phyloP scores from a whole-genome alignment of 2,113 vertebrate species.

The Oreochromis tanganicae region DNA sequence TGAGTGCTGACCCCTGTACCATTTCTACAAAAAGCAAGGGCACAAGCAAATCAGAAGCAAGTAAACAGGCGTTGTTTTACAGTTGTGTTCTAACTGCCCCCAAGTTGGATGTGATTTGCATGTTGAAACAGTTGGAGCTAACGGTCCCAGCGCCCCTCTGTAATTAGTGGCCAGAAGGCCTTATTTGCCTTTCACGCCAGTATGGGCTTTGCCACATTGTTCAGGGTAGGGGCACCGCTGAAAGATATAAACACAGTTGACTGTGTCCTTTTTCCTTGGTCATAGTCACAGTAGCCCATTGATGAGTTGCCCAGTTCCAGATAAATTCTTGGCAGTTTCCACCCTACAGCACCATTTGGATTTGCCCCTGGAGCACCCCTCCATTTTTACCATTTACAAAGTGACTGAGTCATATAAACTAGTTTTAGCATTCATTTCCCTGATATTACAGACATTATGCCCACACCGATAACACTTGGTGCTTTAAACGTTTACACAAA shows the following conservation, averaged over 20 bases:
- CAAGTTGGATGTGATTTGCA: constrained; percentile 26
- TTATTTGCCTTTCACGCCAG: constrained; percentile 17
- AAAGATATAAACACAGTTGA: constrained; percentile 14
- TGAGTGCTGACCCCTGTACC: background rate
- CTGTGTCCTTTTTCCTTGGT: background rate
- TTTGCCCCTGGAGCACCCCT: background rate
- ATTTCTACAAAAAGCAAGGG: background rate
- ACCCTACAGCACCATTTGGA: background rate
- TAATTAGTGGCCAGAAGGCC: constrained; percentile 25
- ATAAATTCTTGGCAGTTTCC: background rate
- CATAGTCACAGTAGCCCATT: background rate
- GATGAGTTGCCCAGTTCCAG: background rate
- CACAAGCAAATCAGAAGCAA: background rate
- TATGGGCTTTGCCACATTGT: background rate
- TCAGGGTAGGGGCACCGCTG: background rate
- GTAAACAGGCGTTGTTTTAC: background rate
- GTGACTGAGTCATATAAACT: background rate
- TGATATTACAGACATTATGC: background rate
- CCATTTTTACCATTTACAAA: background rate
- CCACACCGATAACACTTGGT: background rate
- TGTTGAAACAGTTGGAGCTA: constrained; percentile 11
- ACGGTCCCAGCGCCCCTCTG: constrained; percentile 6
- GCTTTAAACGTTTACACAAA: constrained; percentile 11
- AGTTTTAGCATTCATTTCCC: background rate
- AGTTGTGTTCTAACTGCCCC: background rate